Evolutionary conservation across 2,797 vertebrate genomes (phyloP), one percentile per base, ranked within the genome.

Genomic region (Melanotaenia trifasciata): DNA sequence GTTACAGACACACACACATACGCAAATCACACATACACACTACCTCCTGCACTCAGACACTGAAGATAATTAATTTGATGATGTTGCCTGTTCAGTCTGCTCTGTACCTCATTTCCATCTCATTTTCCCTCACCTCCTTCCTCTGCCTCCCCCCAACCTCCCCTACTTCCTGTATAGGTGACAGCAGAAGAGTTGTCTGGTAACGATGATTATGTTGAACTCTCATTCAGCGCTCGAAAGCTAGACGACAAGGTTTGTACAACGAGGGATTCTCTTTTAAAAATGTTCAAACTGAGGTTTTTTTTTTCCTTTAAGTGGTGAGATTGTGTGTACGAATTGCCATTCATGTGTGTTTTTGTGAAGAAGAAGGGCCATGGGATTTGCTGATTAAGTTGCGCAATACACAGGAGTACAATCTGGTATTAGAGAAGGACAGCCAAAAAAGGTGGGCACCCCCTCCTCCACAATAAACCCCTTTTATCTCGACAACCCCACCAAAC

Each of bases 131-230:
- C 67, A 80, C 67, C 69, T 83, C 62, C 69, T 71, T 74, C 51
- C 35, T 45, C 64, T 36, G 4, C 26, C 43, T 13, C 3, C 20
- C 45, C 76, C 24, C 1, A 18, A 9, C 3, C 38, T 28, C 43
- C 30, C 54, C 28, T 63, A 57, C n/a, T 58, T 0, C 11, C 59
- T 50, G 5, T 47, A 85, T 85, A 98, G 97, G 97, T 98, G 92
- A 98, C 97, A 70, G 97, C 97, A 5, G 97, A 99, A 90, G 98
- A 99, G 86, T 81, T 99, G 86, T 98, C 97, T 76, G 98, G 97
- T 77, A 99, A 99, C 13, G 97, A 99, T 0, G 97, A 99, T 93
- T 99, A 99, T 0, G 96, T 99, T 64, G 98, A 99, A 85, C 96
- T 99, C 79, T 97, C 96, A 50, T 99, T 99, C 93, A 98, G 96